Percentiles rank a stretch among this genome's conserved stretches.
Evolutionary conservation across 2,797 vertebrate species (phyloP).

Genomic region (Falco biarmicus): DNA sequence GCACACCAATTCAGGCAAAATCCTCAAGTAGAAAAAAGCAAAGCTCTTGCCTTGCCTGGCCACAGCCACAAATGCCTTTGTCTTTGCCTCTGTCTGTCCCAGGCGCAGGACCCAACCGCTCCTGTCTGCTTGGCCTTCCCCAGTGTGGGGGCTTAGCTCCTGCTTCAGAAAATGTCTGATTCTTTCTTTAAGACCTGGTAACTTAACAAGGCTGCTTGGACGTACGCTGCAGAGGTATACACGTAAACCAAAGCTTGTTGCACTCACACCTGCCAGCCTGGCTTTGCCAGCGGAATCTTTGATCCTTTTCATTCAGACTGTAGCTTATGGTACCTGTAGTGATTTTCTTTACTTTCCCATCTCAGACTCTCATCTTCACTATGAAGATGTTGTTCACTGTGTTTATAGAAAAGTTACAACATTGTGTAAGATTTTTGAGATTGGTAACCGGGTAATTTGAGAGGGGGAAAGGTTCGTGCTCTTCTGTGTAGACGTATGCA

Average conservation of each 20-base stretch:
- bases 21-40: neutral
- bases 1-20: neutral
- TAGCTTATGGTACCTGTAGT: fast-evolving
- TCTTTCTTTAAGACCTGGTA: neutral
- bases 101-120: fast-evolving
- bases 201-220: neutral
- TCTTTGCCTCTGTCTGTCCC: neutral
- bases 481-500: neutral
- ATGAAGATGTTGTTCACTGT: neutral
- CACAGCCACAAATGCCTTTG: neutral
- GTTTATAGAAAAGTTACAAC: neutral
- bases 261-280: fast-evolving
- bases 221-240: fast-evolving
- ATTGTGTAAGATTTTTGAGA: neutral
- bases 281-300: neutral
- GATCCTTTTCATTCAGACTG: neutral
- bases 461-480: no score
- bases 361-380: neutral
- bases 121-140: neutral
- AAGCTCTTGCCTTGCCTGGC: neutral
- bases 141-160: neutral
- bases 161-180: neutral
- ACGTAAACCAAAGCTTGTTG: neutral
- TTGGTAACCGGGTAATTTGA: neutral
- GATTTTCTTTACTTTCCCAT: neutral